A percentile compares a stretch with the other conserved stretches of the same genome.
These are phyloP conservation scores for Oreotragus oreotragus DNA, from an alignment of 2,113 vertebrate species.

Conservation along the genomic window DNA sequence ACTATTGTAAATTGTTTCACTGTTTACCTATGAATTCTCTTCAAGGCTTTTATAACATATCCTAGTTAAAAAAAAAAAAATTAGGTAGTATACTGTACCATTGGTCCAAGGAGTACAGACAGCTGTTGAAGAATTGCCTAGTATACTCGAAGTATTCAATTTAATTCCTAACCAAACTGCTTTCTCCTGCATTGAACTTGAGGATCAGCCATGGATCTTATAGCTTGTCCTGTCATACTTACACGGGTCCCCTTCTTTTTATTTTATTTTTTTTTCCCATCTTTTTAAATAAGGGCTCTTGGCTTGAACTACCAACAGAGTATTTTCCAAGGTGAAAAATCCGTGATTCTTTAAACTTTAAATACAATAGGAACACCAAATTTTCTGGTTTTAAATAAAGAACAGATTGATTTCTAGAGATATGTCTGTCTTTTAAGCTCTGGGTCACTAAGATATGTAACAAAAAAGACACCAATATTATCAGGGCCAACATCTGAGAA, in stretches of 20 bases:
- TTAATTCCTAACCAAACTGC: not conserved
- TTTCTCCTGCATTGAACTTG: not conserved
- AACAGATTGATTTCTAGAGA: not conserved
- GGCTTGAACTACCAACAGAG: not conserved
- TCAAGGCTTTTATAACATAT: not conserved
- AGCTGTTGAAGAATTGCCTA: not conserved
- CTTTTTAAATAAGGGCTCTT: not conserved
- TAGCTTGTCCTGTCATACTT: not conserved
- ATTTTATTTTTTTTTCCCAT: too few species aligned
- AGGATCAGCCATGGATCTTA: not conserved
- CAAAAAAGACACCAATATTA: not conserved
- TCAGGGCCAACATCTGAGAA: not conserved
- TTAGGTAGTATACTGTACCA: not conserved
- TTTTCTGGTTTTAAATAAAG: not conserved
- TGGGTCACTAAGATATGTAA: not conserved
- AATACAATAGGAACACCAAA: not conserved
- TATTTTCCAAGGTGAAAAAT: not conserved
- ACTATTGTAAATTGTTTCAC: not conserved
- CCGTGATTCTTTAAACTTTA: not conserved
- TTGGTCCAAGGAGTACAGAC: not conserved
- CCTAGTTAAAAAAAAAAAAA: not conserved
- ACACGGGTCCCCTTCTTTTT: not conserved
- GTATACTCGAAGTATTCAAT: not conserved
- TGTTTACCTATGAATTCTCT: not conserved
- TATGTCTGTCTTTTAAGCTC: not conserved